Evolutionary conservation across 2,113 vertebrate genomes (phyloP), one percentile per base, ranked within the genome.

Genomic region (Carassius carassius): DNA sequence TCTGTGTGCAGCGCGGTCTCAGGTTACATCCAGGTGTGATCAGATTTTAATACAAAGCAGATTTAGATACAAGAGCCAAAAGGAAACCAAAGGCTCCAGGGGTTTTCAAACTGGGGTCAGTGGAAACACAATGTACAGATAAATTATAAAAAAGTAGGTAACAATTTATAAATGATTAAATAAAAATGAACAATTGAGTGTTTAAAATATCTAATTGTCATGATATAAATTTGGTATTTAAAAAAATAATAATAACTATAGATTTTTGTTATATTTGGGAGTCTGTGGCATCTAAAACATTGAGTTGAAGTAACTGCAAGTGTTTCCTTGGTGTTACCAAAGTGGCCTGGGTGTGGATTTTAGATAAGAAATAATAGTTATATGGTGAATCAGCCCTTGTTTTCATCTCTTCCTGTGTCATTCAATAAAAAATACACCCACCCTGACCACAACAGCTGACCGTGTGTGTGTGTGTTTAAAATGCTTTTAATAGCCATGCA

Each of bases 391-490:
- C 16, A n/a, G 14, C 8, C 5, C n/a, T n/a, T 21, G 37, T 8
- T 63, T 23, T 79, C 58, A 47, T 47, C 32, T 65, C 60, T 80
- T 80, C 10, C 62, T 35, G 44, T 69, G 25, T 11, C 23, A 35
- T 21, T 14, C 25, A 19, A 4, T 44, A 74, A 54, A 29, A 29
- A 29, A 29, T 29, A 29, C 29, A 32, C 17, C 62, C 78, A 47
- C 21, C 14, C 74, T 29, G 73, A 65, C 16, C 62, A 81, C 62
- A 81, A 67, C 78, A 81, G 78, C 62, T 69, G 60, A 29, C 3
- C 37, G 29, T 67, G 23, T 76, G 49, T 78, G 56, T 58, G 56
- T 58, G 56, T 58, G 47, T 51, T n/a, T 69, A 21, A 69, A 51
- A 4, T 1, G 37, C 78, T 81, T 81, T 69, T 69, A 69, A 69